Evolutionary conservation across 2,888 invertebrate species (phyloP).

Genomic region (Oligia fasciuncula): DNA sequence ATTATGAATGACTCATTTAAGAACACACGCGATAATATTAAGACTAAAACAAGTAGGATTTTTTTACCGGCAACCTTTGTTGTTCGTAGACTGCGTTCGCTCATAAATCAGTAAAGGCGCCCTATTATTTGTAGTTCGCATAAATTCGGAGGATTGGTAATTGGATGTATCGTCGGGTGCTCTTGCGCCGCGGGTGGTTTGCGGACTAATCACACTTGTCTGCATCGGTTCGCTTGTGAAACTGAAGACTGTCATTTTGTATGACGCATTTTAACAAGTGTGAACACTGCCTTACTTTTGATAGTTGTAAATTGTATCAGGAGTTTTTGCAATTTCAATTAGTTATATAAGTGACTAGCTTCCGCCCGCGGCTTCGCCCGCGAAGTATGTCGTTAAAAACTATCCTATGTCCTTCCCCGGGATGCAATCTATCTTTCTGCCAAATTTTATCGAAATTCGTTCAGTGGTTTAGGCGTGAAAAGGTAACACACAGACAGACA

Average conservation of each 20-base stretch:
- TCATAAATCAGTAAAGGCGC: conserved; percentile 88
- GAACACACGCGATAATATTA: conserved; percentile 78
- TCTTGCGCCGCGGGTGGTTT: conserved; percentile 79
- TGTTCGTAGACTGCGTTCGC: conserved; percentile 83
- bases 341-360: conserved; percentile 10
- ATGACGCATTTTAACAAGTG: conserved; percentile 24
- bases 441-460: too few species aligned
- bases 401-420: too few species aligned
- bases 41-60: conserved; percentile 74
- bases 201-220: conserved; percentile 61
- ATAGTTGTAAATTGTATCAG: background rate
- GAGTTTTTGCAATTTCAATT: background rate
- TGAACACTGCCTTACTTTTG: conserved; percentile 6
- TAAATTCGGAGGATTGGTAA: conserved; percentile 80
- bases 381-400: too few species aligned
- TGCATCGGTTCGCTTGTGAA: conserved; percentile 61
- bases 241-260: conserved; percentile 41
- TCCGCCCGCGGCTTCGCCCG: too few species aligned
- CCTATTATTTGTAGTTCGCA: conserved; percentile 88
- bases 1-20: conserved; percentile 80
- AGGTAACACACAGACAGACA: too few species aligned
- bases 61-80: conserved; percentile 80
- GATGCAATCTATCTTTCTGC: too few species aligned
- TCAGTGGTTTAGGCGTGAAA: too few species aligned
- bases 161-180: conserved; percentile 73